Percentiles rank a stretch among this genome's conserved stretches.
phyloP scores from a whole-genome alignment of 2,113 vertebrate genomes.

The Alosa alosa region DNA sequence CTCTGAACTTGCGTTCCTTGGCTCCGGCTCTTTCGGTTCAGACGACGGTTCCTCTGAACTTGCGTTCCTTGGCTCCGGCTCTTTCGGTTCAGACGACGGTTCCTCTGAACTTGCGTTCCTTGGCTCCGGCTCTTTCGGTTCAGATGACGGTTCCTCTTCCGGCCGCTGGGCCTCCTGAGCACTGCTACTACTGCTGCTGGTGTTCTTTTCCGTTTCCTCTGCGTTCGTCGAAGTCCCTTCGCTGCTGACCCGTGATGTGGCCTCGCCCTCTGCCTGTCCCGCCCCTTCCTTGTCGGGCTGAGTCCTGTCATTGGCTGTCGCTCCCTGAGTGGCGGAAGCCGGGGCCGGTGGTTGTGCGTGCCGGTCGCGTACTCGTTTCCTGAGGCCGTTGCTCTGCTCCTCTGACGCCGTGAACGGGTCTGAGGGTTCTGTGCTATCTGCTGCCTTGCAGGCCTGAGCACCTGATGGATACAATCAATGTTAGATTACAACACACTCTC shows the following conservation, averaged over 20 bases:
- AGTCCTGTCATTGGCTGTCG: constrained; percentile 55
- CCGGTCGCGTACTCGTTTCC: constrained; percentile 68
- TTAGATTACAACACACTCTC: background rate
- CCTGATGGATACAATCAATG: constrained; percentile 59
- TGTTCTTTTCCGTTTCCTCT: constrained; percentile 45
- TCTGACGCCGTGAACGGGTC: constrained; percentile 50
- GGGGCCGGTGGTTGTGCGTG: constrained; percentile 51
- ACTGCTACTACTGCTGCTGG: background rate
- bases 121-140: background rate
- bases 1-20: background rate
- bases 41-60: constrained; percentile 20
- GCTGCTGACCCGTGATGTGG: constrained; percentile 44
- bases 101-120: background rate
- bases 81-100: too few relatives aligned
- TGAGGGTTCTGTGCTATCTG: constrained; percentile 64
- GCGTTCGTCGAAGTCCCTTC: constrained; percentile 26
- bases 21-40: constrained; percentile 26
- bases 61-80: too few relatives aligned
- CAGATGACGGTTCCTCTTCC: constrained; percentile 40
- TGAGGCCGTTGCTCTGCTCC: constrained; percentile 84
- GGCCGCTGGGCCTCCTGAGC: constrained; percentile 8
- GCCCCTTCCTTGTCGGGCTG: constrained; percentile 53
- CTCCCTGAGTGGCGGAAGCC: constrained; percentile 55
- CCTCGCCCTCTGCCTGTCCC: constrained; percentile 39
- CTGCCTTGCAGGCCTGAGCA: constrained; percentile 59